phyloP scores from a whole-genome alignment of 2,797 vertebrate species.

The Spinibarbus caldwelli region DNA sequence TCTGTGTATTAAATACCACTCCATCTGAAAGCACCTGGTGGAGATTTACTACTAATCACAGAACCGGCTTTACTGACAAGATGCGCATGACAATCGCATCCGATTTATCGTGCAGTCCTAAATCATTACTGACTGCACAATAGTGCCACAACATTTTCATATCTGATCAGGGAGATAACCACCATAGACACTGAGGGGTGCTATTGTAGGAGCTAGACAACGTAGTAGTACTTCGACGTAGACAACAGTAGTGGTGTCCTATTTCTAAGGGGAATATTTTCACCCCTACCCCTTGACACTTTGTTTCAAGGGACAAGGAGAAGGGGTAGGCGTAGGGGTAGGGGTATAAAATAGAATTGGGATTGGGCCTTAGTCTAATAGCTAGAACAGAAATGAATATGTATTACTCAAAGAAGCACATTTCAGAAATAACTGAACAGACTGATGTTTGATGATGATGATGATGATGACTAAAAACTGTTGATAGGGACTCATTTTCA shows the following conservation, averaged over 20 bases:
- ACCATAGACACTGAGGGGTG: too few species aligned
- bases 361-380: not conserved
- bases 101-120: too few species aligned
- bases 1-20: too few species aligned
- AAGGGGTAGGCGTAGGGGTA: not conserved
- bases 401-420: not conserved
- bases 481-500: not conserved
- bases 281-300: not conserved
- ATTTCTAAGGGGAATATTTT: too few species aligned
- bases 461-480: not conserved
- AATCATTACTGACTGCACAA: too few species aligned
- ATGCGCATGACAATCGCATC: too few species aligned
- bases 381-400: not conserved
- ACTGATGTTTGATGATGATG: not conserved
- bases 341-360: not conserved
- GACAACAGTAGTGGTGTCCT: not conserved
- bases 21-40: too few species aligned
- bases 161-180: too few species aligned
- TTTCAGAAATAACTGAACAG: slow-evolving; percentile 1
- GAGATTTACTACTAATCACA: too few species aligned
- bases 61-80: too few species aligned
- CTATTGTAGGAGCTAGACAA: not conserved
- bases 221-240: too few species aligned
- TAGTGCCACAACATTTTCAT: too few species aligned
- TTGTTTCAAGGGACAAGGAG: not conserved